Evolutionary conservation across 2,888 invertebrate species (phyloP).

Genomic region (Arrhopalites spinosus): DNA sequence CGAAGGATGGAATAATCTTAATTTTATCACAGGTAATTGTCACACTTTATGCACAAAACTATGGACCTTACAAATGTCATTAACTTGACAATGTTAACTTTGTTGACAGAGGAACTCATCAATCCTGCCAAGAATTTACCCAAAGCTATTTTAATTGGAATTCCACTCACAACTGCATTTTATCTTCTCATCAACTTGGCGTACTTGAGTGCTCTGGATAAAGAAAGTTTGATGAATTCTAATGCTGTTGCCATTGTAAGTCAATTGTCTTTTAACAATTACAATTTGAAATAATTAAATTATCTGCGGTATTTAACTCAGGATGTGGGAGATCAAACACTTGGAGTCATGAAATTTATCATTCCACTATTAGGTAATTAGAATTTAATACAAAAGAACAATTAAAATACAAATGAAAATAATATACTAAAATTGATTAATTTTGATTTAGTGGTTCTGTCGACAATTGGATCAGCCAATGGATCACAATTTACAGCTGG

Average conservation of each 20-base stretch:
- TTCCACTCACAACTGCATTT: conserved; percentile 90
- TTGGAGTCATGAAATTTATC: conserved; percentile 86
- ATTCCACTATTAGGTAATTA: conserved; percentile 61
- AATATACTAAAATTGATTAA: too few species aligned
- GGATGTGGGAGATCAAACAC: conserved; percentile 60
- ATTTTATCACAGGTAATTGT: conserved; percentile 38
- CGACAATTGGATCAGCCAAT: conserved; percentile 91
- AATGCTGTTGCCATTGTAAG: conserved; percentile 89
- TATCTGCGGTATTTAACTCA: conserved; percentile 23
- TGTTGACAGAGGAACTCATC: conserved; percentile 69
- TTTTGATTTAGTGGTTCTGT: conserved; percentile 83
- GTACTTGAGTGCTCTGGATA: conserved; percentile 93
- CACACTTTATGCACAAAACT: too few species aligned
- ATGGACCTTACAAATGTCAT: too few species aligned
- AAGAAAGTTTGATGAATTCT: conserved; percentile 85
- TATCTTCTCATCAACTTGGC: conserved; percentile 93
- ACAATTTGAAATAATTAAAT: neutral
- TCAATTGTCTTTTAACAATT: too few species aligned
- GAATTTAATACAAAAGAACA: too few species aligned
- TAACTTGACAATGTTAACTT: too few species aligned
- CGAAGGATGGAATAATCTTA: conserved; percentile 35
- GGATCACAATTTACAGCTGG: conserved; percentile 62
- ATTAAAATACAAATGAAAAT: too few species aligned
- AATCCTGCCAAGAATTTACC: conserved; percentile 68
- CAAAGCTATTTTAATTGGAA: conserved; percentile 85